A percentile compares a stretch with the other conserved stretches of the same genome.
phyloP scores from a whole-genome alignment of 2,113 vertebrate genomes.

The Chionis minor region DNA sequence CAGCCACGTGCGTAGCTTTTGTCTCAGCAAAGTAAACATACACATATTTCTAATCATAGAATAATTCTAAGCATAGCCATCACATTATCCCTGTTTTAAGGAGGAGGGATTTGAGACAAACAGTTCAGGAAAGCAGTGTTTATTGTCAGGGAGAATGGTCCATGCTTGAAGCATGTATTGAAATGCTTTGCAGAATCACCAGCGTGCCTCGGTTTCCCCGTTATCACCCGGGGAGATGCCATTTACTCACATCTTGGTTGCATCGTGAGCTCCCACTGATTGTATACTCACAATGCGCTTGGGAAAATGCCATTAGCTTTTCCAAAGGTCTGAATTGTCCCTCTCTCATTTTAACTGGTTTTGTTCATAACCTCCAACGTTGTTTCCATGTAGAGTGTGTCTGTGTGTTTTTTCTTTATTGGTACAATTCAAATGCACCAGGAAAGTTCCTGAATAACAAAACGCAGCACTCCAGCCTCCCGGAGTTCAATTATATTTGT shows the following conservation, averaged over 20 bases:
- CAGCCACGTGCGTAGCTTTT: background rate
- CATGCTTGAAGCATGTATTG: background rate
- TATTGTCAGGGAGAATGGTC: background rate
- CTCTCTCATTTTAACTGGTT: slow-evolving; percentile 7
- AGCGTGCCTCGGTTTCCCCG: background rate
- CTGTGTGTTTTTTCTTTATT: background rate
- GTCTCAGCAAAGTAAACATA: background rate
- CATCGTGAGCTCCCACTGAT: background rate
- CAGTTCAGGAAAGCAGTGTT: background rate
- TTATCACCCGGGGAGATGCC: background rate
- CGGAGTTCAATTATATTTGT: slow-evolving; percentile 50
- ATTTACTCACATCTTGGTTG: background rate
- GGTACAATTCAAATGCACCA: slow-evolving; percentile 27
- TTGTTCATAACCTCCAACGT: background rate
- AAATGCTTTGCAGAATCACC: background rate
- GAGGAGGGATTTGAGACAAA: background rate
- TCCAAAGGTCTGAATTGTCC: slow-evolving; percentile 31
- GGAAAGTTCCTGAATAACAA: slow-evolving; percentile 40
- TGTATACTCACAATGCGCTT: background rate
- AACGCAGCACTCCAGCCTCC: slow-evolving; percentile 43
- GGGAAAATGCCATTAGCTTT: slow-evolving; percentile 25
- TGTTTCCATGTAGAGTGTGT: background rate
- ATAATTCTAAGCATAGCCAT: background rate
- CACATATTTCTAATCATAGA: background rate
- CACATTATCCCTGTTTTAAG: background rate